Conservation (phyloP, 2,797 vertebrate species). For the Pseudochirops cupreus region DNA sequence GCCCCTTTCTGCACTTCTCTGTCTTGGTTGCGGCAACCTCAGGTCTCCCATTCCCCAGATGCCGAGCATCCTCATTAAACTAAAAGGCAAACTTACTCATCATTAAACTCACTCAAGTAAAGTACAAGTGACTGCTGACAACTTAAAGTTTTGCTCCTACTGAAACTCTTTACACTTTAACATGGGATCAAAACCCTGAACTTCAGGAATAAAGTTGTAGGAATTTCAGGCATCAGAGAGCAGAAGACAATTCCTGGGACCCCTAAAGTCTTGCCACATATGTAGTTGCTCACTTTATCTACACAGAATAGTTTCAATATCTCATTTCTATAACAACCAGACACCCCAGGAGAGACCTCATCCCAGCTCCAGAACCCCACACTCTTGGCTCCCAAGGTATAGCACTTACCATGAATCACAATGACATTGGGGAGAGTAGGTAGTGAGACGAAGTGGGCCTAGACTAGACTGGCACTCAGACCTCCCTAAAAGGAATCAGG, state of each 20-base stretch:
- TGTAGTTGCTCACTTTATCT: not conserved
- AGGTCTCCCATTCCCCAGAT: not conserved
- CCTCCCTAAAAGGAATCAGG: not conserved
- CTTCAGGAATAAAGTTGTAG: not conserved
- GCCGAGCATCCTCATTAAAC: not conserved
- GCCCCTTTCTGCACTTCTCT: not conserved
- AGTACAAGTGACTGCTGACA: not conserved
- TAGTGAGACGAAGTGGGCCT: fast-evolving
- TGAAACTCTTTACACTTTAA: not conserved
- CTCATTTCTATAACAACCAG: not conserved
- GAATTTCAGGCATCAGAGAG: not conserved
- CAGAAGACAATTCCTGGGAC: not conserved
- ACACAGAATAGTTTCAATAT: not conserved
- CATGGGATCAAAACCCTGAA: not conserved
- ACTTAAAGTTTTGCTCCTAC: not conserved
- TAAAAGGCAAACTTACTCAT: not conserved
- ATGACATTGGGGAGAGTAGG: not conserved
- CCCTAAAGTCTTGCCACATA: not conserved
- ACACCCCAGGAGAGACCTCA: not conserved
- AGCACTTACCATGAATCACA: not conserved
- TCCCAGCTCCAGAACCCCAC: not conserved
- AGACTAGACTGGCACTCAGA: not conserved
- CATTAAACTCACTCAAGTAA: not conserved
- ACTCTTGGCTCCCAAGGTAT: not conserved
- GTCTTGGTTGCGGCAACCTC: not conserved